A percentile compares a stretch with the other conserved stretches of the same genome.
phyloP scores from a whole-genome alignment of 2,113 vertebrate genomes.

The Sander lucioperca region DNA sequence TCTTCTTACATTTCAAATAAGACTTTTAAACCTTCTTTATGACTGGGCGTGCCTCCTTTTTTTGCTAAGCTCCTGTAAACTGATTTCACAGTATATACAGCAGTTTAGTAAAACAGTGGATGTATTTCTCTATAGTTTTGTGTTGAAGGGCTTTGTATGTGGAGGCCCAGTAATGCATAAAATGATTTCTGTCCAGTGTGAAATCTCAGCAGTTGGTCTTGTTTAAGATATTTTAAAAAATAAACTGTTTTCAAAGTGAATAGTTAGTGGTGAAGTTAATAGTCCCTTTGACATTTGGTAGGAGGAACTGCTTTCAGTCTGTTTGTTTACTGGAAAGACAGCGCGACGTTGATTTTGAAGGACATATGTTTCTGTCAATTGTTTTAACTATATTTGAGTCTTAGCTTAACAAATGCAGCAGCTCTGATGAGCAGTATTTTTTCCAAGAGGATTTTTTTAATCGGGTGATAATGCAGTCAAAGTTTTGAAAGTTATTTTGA shows the following conservation, averaged over 20 bases:
- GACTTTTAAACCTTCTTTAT: conserved; percentile 31
- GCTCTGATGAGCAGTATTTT: background rate
- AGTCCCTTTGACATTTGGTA: background rate
- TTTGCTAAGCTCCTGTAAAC: background rate
- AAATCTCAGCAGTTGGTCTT: conserved; percentile 14
- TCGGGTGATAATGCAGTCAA: background rate
- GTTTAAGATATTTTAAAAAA: conserved; percentile 35
- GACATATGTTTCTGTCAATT: background rate
- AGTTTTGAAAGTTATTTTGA: background rate
- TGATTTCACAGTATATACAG: background rate
- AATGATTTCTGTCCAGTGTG: background rate
- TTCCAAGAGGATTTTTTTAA: background rate
- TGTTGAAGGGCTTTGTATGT: background rate
- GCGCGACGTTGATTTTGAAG: background rate
- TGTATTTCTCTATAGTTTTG: background rate
- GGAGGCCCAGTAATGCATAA: background rate
- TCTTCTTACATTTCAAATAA: conserved; percentile 40
- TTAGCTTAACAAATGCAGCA: background rate
- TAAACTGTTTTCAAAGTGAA: conserved; percentile 34
- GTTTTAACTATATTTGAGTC: background rate
- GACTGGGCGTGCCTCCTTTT: conserved; percentile 2
- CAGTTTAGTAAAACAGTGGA: background rate
- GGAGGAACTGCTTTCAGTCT: background rate
- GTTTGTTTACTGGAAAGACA: no score
- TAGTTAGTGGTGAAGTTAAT: background rate